Base-by-base conservation (phyloP, 2,113 vertebrate genomes). In the Paramisgurnus dabryanus region DNA sequence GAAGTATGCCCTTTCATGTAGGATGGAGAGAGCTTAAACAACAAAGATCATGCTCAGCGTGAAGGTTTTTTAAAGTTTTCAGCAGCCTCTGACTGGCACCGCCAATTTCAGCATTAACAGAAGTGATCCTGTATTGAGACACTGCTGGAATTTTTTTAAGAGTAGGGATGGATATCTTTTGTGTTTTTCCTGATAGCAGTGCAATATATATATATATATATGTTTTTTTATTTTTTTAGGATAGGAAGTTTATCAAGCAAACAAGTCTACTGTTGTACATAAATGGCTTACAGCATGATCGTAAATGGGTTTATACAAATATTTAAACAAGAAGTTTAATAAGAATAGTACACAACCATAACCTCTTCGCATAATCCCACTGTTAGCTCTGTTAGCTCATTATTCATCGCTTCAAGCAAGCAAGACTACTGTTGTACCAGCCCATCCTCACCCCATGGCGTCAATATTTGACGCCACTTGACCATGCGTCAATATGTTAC, bases 1-100 rank as follows among this genome's bases (percentile, higher is more conserved):
- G 66, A 73, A 67, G 66, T 80, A 80, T 80, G 79, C 69, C 50
- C 79, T 80, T 80, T 80, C 63, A 80, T 73, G 79, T 65, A 57
- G 17, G 11, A 55, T 66, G 49, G 45, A 73, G 15, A 39, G 78
- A 63, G 43, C 68, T 79, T 79, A 71, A 71, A 63, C 78, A 68
- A 63, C 61, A 72, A 72, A 66, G 78, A 55, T 55, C 40, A 47
- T 1, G 7, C 39, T 57, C 61, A 65, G 69, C 4, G 39, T 34
- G 79, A 66, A n/a, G n/a, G 39, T 65, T 64, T 43, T 66, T 66
- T 57, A 80, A 55, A 39, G 27, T 53, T 73, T 65, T 57, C 27
- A 12, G 34, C 3, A 6, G 6, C 1, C 7, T 4, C 63, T 53
- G 68, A 53, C 7, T 43, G 50, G 12, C 45, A 41, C 13, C 17